Evolutionary conservation across 1,140 invertebrate genomes (phyloP).

Genomic region (Papilio machaon): DNA sequence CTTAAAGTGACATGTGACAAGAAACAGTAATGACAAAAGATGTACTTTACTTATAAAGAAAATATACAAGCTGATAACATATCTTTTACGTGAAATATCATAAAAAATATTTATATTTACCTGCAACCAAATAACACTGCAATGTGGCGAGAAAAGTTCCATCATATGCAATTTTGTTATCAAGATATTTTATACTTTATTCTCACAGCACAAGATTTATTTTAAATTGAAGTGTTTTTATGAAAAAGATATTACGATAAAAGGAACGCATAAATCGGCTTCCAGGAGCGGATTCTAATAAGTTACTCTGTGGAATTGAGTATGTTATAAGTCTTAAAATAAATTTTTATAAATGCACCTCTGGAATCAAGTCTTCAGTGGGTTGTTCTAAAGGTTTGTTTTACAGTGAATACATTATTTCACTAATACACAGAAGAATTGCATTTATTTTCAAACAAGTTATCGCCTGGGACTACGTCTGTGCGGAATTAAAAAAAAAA

Average conservation of each 20-base stretch:
- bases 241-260: conserved; percentile 16
- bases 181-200: not conserved
- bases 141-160: not conserved
- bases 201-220: not conserved
- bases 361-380: not conserved
- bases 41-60: no score
- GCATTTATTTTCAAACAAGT: not conserved
- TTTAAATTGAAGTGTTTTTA: not conserved
- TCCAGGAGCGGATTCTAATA: conserved; percentile 11
- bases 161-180: not conserved
- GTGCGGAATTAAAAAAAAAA: no score
- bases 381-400: not conserved
- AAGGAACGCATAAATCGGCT: conserved; percentile 12
- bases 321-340: not conserved
- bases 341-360: conserved; percentile 7
- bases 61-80: no score
- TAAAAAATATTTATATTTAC: not conserved
- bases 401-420: not conserved
- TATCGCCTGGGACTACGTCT: no score
- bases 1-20: no score
- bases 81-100: not conserved
- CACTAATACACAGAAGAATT: not conserved
- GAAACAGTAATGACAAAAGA: no score
- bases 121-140: conserved; percentile 10
- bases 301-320: conserved; percentile 1